Conservation (phyloP, 2,113 vertebrate species). For the human (Homo sapiens) region GRCh38 chr9:65442001-65442500, state of each 20-base stretch:
- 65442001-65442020: too few species aligned
- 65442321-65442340: not conserved
- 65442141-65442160: not conserved
- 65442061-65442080: not conserved
- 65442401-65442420: not conserved
- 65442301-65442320: not conserved
- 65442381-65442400: not conserved
- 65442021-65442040: too few species aligned
- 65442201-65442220: not conserved
- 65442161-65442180: not conserved
- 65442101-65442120: not conserved
- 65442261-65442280: not conserved
- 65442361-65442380: not conserved
- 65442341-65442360: not conserved
- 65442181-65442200: not conserved
- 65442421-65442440: not conserved
- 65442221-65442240: not conserved
- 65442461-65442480: too few species aligned
- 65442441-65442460: not conserved
- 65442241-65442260: not conserved
- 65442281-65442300: not conserved
- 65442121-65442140: not conserved
- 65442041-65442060: not conserved
- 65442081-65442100: accelerated
- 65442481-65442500: not conserved